Evolutionary conservation across 2,113 vertebrate genomes (phyloP).

Genomic region (Neotragus moschatus): DNA sequence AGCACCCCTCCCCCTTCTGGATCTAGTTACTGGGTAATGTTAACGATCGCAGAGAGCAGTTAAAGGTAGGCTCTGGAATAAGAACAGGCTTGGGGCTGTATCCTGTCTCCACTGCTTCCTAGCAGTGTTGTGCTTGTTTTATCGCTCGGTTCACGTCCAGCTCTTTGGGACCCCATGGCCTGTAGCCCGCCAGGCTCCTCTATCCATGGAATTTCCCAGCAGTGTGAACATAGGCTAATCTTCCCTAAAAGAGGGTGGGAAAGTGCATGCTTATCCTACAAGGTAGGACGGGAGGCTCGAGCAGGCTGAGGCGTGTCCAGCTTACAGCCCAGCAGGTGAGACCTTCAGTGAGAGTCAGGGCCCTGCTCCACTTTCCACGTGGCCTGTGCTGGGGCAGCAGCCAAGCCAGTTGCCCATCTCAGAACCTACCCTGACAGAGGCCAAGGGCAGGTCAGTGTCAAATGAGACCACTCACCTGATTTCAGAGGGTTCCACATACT

Average conservation of each 20-base stretch:
- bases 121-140: not conserved
- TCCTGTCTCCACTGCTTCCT: not conserved
- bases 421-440: not conserved
- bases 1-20: not conserved
- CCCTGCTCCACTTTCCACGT: fast-evolving
- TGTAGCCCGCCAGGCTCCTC: not conserved
- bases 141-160: fast-evolving
- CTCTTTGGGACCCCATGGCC: not conserved
- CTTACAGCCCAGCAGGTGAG: fast-evolving
- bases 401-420: not conserved
- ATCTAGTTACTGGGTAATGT: not conserved
- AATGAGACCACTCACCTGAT: not conserved
- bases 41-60: not conserved
- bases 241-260: not conserved
- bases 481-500: not conserved
- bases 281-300: not conserved
- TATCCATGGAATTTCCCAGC: not conserved
- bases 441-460: not conserved
- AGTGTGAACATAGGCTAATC: not conserved
- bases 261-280: not conserved
- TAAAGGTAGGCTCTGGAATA: not conserved
- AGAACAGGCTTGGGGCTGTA: not conserved
- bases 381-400: not conserved
- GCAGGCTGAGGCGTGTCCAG: not conserved
- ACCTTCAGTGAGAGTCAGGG: not conserved